These are phyloP conservation scores for Tor tambroides DNA, from an alignment of 2,113 vertebrate genomes.

Conservation along the genomic window DNA sequence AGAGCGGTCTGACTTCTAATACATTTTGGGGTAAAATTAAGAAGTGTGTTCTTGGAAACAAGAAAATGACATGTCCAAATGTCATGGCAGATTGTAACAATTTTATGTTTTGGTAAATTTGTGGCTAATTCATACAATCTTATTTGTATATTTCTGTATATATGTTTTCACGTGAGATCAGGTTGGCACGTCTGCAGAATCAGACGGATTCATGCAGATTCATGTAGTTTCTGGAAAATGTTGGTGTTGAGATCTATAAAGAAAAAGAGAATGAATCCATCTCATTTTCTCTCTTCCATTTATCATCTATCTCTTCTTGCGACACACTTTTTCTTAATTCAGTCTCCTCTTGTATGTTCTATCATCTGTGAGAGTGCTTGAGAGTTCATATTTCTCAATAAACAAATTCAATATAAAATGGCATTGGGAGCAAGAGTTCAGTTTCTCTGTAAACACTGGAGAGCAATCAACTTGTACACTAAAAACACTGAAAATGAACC, in stretches of 20 bases:
- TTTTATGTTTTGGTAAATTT: too few relatives aligned
- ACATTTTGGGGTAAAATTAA: neutral
- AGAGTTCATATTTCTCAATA: neutral
- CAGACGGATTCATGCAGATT: neutral
- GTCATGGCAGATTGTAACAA: too few relatives aligned
- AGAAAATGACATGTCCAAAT: neutral
- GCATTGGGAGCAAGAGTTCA: neutral
- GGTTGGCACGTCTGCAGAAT: neutral
- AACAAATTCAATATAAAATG: neutral
- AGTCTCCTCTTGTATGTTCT: neutral
- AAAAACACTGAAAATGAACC: neutral
- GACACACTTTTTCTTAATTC: slow-evolving; percentile 21
- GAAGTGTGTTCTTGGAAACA: neutral
- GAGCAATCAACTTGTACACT: neutral
- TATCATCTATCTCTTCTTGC: neutral
- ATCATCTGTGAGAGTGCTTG: neutral
- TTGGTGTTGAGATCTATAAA: neutral
- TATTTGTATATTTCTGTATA: too few relatives aligned
- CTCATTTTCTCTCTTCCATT: too few relatives aligned
- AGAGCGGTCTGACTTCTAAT: neutral
- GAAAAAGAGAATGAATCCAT: too few relatives aligned
- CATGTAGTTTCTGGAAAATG: neutral
- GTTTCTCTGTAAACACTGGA: neutral
- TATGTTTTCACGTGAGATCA: too few relatives aligned
- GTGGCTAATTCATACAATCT: too few relatives aligned